Evolutionary conservation across 1,140 invertebrate genomes (phyloP).

Genomic region (Brachionus koreanus): DNA sequence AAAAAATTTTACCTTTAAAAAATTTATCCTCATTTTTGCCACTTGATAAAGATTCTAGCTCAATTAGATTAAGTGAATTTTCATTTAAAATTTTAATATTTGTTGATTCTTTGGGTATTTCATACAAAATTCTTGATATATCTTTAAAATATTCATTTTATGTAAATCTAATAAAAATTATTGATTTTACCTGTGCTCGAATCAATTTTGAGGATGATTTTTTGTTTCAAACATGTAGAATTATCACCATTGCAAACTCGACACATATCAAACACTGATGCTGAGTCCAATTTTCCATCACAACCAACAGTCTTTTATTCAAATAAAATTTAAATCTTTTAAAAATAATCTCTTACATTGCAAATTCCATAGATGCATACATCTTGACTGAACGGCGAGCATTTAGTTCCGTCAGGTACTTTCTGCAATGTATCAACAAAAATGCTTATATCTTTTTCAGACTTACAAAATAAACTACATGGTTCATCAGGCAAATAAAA

Average conservation of each 20-base stretch:
- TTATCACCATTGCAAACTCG: slow-evolving; percentile 83
- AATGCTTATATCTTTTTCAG: background rate
- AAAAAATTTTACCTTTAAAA: background rate
- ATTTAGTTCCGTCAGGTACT: slow-evolving; percentile 76
- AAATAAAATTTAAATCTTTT: background rate
- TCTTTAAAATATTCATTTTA: background rate
- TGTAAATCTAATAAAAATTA: background rate
- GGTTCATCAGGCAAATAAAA: background rate
- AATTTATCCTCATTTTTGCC: background rate
- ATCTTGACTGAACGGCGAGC: slow-evolving; percentile 71
- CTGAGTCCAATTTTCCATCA: slow-evolving; percentile 75
- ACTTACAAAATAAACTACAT: background rate
- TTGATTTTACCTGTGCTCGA: background rate
- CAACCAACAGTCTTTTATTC: slow-evolving; percentile 69
- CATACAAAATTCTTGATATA: background rate
- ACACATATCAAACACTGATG: slow-evolving; percentile 71
- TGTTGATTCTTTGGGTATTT: background rate
- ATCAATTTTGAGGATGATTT: background rate
- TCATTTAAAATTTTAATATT: background rate
- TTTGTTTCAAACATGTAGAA: slow-evolving; percentile 66
- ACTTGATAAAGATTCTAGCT: background rate
- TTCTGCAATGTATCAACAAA: background rate
- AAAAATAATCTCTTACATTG: slow-evolving; percentile 57
- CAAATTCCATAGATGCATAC: slow-evolving; percentile 81
- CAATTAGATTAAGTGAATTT: background rate